A percentile compares a stretch with the other conserved stretches of the same genome.
phyloP scores from a whole-genome alignment of 2,113 vertebrate species.

The Lutjanus erythropterus region DNA sequence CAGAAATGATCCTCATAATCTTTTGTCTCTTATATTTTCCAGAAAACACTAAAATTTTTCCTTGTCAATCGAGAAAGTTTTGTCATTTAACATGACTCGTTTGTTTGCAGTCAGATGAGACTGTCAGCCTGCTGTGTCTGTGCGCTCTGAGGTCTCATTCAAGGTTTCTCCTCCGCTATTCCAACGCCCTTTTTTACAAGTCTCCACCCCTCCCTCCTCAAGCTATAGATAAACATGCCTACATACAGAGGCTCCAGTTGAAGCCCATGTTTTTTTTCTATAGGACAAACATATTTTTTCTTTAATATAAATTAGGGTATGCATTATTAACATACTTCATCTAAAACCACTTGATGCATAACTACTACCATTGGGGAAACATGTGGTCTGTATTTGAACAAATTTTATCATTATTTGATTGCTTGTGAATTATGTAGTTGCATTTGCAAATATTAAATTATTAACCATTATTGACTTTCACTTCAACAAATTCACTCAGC shows the following conservation, averaged over 20 bases:
- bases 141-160: conserved; percentile 60
- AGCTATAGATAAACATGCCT: conserved; percentile 49
- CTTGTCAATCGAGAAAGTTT: conserved; percentile 18
- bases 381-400: too few relatives aligned
- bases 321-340: background rate
- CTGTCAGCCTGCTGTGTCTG: conserved; percentile 33
- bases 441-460: too few relatives aligned
- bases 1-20: conserved; percentile 36
- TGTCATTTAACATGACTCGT: conserved; percentile 21
- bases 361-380: background rate
- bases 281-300: background rate
- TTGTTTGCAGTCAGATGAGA: conserved; percentile 17
- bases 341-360: background rate
- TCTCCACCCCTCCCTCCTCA: conserved; percentile 74
- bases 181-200: conserved; percentile 60
- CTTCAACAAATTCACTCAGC: too few relatives aligned
- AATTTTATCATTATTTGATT: too few relatives aligned
- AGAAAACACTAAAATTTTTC: background rate
- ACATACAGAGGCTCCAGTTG: background rate
- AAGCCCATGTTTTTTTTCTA: background rate
- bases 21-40: background rate
- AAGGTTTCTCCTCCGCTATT: conserved; percentile 54
- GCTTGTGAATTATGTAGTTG: too few relatives aligned
- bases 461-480: too few relatives aligned
- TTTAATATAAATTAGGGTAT: background rate